A percentile compares a stretch with the other conserved stretches of the same genome.
Conservation (phyloP, 2,888 invertebrate species). For the Trachelus troglodyta region DNA sequence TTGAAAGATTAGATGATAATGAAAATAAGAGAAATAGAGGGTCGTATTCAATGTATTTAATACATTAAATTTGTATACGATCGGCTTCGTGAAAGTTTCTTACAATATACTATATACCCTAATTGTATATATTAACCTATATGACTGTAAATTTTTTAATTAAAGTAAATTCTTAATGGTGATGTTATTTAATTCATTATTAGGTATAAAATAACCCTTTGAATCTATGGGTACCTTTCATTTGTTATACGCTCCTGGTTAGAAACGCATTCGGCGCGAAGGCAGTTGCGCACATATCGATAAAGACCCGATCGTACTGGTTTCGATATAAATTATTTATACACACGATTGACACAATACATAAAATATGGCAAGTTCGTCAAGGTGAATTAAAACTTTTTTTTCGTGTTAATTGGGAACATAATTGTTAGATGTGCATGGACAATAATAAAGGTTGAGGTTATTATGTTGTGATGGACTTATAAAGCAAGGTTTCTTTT, state of each 20-base stretch:
- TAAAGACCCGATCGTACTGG: neutral
- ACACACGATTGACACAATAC: constrained; percentile 30
- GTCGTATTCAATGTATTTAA: neutral
- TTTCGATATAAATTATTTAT: constrained; percentile 9
- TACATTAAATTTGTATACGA: neutral
- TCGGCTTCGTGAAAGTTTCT: too few species aligned
- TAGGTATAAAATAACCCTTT: neutral
- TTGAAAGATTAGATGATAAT: neutral
- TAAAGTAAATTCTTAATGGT: neutral
- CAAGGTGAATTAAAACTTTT: constrained; percentile 69
- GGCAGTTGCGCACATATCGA: neutral
- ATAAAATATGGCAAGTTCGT: constrained; percentile 75
- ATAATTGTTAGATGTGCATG: neutral
- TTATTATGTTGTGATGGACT: neutral
- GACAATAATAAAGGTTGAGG: neutral
- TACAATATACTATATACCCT: too few species aligned
- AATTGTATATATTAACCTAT: neutral
- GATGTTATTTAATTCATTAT: neutral
- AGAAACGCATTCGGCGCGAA: neutral
- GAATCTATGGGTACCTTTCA: neutral
- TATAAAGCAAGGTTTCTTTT: neutral
- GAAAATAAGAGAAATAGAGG: neutral
- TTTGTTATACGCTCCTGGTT: neutral
- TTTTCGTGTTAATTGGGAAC: constrained; percentile 5
- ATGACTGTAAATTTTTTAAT: neutral